Base-by-base conservation (phyloP, 2,797 vertebrate species). In the Prionace glauca region DNA sequence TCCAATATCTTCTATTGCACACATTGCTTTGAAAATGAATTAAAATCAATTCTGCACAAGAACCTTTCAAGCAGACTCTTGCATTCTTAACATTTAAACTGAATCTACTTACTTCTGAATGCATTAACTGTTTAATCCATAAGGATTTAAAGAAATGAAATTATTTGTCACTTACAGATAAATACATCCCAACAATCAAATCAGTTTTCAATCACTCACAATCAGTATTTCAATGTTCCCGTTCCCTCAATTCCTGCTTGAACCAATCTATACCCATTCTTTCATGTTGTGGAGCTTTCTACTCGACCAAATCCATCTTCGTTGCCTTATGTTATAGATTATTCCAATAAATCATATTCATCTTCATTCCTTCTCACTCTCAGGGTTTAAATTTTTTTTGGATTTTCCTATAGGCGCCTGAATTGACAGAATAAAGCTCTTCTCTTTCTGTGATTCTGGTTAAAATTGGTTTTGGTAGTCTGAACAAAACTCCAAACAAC, bases 121-220 rank as follows among this genome's bases (percentile, higher is more conserved):
- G 36, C 93, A 95, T 56, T 95, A 95, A 26, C 71, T 56, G 60
- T 91, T 95, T 60, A 77, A 95, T 95, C 71, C 93, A 74, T n/a
- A 74, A 95, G 45, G 29, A 56, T 1, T 56, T 95, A 60, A 77
- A 56, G 29, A 94, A 94, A 67, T 74, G 0, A 60, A 60, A 77
- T 56, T 95, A 41, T 29, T 24, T 45, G 71, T 95, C 45, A 74
- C 69, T 77, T 29, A 20, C 45, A n/a, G 86, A 41, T 69, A 93
- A 20, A 94, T 94, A 45, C 18, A 72, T 72, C 71, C 24, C 69
- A 72, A 95, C 45, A 60, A 72, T 41, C 71, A n/a, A 94, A 74
- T 77, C 93, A 74, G 45, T 95, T 95, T 71, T 77, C 93, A 95
- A 74, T 72, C 71, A 32, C 93, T 95, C 71, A 50, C 71, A 60